Conservation (phyloP, 2,113 vertebrate genomes). For the Oncorhynchus masou region DNA sequence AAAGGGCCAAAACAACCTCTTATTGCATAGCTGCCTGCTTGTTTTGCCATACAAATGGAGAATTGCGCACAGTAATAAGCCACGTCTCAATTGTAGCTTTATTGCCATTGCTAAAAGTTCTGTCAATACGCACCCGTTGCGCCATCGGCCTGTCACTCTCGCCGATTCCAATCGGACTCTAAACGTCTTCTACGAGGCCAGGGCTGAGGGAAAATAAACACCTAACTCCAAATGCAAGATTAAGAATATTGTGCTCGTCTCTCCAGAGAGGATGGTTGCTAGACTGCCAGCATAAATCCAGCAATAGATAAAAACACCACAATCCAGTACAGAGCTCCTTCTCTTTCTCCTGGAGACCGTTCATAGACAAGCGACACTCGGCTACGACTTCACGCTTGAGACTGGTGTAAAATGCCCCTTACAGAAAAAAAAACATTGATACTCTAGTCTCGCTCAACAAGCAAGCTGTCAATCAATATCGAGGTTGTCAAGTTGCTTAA, state of each 20-base stretch:
- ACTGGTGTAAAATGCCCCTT: slow-evolving; percentile 67
- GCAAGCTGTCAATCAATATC: slow-evolving; percentile 80
- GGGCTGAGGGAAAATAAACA: slow-evolving; percentile 79
- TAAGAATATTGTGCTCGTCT: slow-evolving; percentile 77
- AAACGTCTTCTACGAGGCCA: slow-evolving; percentile 84
- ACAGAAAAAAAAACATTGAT: slow-evolving; percentile 67
- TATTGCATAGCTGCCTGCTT: neutral
- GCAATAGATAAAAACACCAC: slow-evolving; percentile 40
- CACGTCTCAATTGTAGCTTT: slow-evolving; percentile 72
- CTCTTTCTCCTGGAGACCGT: slow-evolving; percentile 64
- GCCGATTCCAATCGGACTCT: slow-evolving; percentile 76
- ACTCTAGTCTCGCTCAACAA: slow-evolving; percentile 80
- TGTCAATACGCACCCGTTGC: slow-evolving; percentile 91
- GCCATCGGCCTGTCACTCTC: slow-evolving; percentile 85
- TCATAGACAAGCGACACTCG: slow-evolving; percentile 48
- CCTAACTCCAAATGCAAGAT: slow-evolving; percentile 72
- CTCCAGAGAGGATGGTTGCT: slow-evolving; percentile 51
- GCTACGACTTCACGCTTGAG: slow-evolving; percentile 70
- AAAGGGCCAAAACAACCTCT: too few relatives aligned
- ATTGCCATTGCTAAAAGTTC: slow-evolving; percentile 66
- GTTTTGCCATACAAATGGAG: neutral
- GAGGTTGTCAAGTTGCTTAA: slow-evolving; percentile 79
- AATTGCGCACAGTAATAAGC: slow-evolving; percentile 57
- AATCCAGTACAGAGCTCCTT: slow-evolving; percentile 43
- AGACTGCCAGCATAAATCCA: slow-evolving; percentile 41